These are phyloP conservation scores for Prostheceraeus crozeri DNA, from an alignment of 2,888 invertebrate genomes.

Conservation along the genomic window DNA sequence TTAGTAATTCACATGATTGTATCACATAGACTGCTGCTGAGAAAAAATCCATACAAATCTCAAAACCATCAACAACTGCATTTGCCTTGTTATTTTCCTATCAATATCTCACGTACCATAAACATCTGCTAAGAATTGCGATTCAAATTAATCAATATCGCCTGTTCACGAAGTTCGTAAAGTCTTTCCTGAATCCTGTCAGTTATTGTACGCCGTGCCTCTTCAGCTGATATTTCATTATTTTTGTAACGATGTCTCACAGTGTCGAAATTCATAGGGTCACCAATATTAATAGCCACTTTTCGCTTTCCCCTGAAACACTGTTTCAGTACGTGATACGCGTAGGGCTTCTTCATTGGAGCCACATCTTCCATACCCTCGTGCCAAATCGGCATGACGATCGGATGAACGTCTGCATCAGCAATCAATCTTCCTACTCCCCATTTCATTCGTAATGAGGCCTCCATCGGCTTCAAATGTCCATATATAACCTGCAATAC, in stretches of 20 bases:
- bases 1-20: no score
- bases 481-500: conserved; percentile 5
- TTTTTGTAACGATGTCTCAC: not conserved
- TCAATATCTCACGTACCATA: no score
- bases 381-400: conserved; percentile 35
- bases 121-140: no score
- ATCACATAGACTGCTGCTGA: no score
- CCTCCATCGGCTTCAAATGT: not conserved
- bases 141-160: no score
- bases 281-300: conserved; percentile 25
- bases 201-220: not conserved
- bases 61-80: no score
- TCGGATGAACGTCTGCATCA: no score
- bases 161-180: no score
- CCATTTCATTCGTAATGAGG: conserved; percentile 23
- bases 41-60: no score
- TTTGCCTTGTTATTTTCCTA: no score
- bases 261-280: conserved; percentile 6
- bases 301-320: not conserved
- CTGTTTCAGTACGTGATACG: not conserved
- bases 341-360: conserved; percentile 28
- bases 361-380: conserved; percentile 16
- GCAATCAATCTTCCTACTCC: conserved; percentile 30
- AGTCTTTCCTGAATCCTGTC: not conserved
- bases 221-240: not conserved